Percentiles rank a stretch among this genome's conserved stretches.
These are phyloP conservation scores for Tinamus major DNA, from an alignment of 2,797 vertebrate genomes.

Conservation along the genomic window DNA sequence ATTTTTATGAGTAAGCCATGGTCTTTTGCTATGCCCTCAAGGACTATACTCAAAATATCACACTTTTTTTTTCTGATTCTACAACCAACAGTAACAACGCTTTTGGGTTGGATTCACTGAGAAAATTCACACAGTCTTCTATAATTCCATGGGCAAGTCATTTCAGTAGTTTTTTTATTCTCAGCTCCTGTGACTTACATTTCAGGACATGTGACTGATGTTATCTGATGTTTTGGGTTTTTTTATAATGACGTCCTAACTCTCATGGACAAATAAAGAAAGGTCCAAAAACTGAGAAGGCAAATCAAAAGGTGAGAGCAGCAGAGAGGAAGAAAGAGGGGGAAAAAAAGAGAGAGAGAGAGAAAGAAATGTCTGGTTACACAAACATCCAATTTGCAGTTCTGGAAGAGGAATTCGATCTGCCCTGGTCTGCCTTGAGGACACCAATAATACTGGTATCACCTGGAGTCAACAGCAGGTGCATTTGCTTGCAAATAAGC, in stretches of 20 bases:
- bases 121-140: not conserved
- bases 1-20: not conserved
- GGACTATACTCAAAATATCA: not conserved
- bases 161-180: not conserved
- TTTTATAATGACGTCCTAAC: not conserved
- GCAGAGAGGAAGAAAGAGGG: accelerated
- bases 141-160: not conserved
- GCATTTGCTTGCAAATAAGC: not conserved
- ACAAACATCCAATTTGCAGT: not conserved
- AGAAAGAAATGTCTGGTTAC: not conserved
- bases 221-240: not conserved
- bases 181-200: not conserved
- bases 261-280: not conserved
- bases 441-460: not conserved
- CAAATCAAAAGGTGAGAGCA: not conserved
- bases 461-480: accelerated
- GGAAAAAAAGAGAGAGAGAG: not conserved
- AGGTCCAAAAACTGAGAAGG: not conserved
- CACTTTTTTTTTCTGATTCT: not conserved
- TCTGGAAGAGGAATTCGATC: not conserved
- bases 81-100: not conserved
- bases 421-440: not conserved
- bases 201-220: not conserved
- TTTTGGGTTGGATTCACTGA: not conserved
- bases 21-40: not conserved